Conservation (phyloP, 1,140 invertebrate genomes). For the Hyles euphorbiae region DNA sequence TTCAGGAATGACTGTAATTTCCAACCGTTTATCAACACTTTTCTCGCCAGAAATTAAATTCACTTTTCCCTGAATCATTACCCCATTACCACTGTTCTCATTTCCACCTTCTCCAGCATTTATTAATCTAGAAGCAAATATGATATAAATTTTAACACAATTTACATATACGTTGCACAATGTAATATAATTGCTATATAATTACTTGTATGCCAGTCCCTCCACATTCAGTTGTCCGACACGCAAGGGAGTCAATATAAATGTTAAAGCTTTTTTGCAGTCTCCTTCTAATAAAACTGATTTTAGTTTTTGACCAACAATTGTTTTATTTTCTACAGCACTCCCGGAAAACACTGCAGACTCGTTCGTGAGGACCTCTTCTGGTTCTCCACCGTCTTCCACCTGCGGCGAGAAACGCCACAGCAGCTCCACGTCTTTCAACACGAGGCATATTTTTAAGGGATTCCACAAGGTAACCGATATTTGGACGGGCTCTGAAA, state of each 20-base stretch:
- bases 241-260: conserved; percentile 60
- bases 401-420: conserved; percentile 82
- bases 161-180: neutral
- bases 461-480: conserved; percentile 87
- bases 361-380: conserved; percentile 55
- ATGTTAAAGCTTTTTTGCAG: conserved; percentile 48
- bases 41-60: conserved; percentile 75
- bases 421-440: conserved; percentile 86
- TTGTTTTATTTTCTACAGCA: conserved; percentile 52
- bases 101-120: conserved; percentile 55
- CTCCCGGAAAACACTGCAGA: conserved; percentile 50
- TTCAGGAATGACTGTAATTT: conserved; percentile 80
- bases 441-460: conserved; percentile 83
- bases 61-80: conserved; percentile 78
- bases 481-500: conserved; percentile 88
- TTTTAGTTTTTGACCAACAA: conserved; percentile 60
- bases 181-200: conserved; percentile 7
- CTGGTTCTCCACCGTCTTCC: conserved; percentile 46
- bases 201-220: conserved; percentile 68
- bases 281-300: conserved; percentile 58
- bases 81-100: conserved; percentile 55
- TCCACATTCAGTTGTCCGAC: conserved; percentile 54
- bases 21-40: conserved; percentile 77
- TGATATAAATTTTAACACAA: neutral
- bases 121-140: conserved; percentile 38